phyloP scores from a whole-genome alignment of 2,113 vertebrate genomes.

The Malurus melanocephalus region DNA sequence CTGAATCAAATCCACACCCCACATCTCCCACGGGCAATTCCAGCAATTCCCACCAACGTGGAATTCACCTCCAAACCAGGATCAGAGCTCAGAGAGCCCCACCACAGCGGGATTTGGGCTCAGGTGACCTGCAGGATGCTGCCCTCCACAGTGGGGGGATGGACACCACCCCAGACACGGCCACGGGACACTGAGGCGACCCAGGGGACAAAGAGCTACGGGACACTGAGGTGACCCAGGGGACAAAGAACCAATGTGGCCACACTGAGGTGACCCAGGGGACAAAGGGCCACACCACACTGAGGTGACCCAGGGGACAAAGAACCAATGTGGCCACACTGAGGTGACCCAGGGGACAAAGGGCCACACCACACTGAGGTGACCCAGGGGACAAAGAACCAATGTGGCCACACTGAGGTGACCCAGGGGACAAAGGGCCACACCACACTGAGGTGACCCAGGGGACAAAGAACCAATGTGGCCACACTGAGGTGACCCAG shows the following conservation, averaged over 20 bases:
- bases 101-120: not conserved
- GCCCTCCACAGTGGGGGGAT: not conserved
- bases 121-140: not conserved
- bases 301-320: not conserved
- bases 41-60: not conserved
- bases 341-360: not conserved
- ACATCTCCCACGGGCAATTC: rapidly evolving
- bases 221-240: no score
- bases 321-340: no score
- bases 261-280: not conserved
- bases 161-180: rapidly evolving
- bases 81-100: rapidly evolving
- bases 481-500: not conserved
- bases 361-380: not conserved
- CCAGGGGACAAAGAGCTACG: no score
- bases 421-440: no score
- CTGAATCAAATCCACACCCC: rapidly evolving
- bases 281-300: no score
- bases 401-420: not conserved
- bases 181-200: not conserved
- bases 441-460: not conserved
- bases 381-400: no score
- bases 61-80: not conserved
- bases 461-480: no score
- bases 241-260: no score